A percentile compares a stretch with the other conserved stretches of the same genome.
phyloP scores from a whole-genome alignment of 2,113 vertebrate genomes.

The Galbula dea region DNA sequence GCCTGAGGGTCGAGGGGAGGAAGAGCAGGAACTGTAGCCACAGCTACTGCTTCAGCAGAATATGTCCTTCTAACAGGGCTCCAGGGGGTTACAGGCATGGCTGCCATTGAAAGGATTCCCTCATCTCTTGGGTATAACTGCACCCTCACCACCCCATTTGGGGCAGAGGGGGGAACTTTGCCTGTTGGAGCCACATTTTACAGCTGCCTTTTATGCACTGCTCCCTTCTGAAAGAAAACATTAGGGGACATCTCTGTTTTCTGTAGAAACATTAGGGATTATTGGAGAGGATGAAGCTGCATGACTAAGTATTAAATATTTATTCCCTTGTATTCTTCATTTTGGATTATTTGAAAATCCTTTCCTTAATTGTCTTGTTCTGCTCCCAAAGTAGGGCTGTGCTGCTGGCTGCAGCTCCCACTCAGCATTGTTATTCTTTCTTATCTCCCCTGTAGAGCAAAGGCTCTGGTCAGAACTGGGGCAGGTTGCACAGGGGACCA shows the following conservation, averaged over 20 bases:
- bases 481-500: neutral
- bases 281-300: neutral
- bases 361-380: conserved; percentile 20
- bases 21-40: neutral
- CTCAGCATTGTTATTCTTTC: neutral
- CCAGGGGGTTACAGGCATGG: neutral
- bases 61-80: neutral
- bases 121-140: neutral
- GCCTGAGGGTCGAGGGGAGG: neutral
- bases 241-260: too few species aligned
- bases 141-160: fast-evolving
- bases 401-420: neutral
- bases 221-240: neutral
- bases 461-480: neutral
- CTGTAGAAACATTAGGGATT: neutral
- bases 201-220: neutral
- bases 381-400: neutral
- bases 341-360: conserved; percentile 19
- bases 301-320: conserved; percentile 5
- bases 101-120: neutral
- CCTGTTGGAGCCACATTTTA: neutral
- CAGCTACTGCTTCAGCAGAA: neutral
- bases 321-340: conserved; percentile 15
- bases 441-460: neutral
- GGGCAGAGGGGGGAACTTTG: neutral